A percentile compares a stretch with the other conserved stretches of the same genome.
phyloP scores from a whole-genome alignment of 1,140 invertebrate genomes.

The Mycetomoellerius zeteki region DNA sequence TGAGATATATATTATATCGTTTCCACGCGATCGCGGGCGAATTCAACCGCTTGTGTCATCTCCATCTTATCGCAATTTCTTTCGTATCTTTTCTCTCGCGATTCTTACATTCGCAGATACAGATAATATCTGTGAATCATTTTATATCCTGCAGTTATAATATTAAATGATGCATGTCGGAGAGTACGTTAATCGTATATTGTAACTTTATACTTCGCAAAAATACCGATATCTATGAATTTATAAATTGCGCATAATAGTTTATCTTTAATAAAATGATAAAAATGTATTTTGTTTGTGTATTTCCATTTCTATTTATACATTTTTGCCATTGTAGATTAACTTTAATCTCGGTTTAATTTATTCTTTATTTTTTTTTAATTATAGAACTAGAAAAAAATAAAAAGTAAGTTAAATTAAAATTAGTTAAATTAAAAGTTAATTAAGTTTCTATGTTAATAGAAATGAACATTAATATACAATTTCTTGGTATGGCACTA shows the following conservation, averaged over 20 bases:
- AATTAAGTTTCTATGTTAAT: no score
- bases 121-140: constrained; percentile 31
- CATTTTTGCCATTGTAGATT: no score
- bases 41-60: background rate
- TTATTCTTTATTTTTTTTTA: no score
- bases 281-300: constrained; percentile 8
- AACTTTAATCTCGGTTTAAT: no score
- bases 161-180: background rate
- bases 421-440: no score
- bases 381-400: no score
- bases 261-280: background rate
- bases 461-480: background rate
- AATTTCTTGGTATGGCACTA: background rate
- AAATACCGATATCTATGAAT: background rate
- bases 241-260: background rate
- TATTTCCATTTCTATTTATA: background rate
- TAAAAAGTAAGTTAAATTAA: no score
- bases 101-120: constrained; percentile 21
- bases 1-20: constrained; percentile 45
- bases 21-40: constrained; percentile 15
- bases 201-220: background rate
- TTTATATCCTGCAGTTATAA: constrained; percentile 26
- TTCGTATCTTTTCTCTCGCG: constrained; percentile 2
- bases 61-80: constrained; percentile 32
- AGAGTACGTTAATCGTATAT: background rate